Conservation (phyloP, 1,140 invertebrate genomes). For the Drosophila burlai region DNA sequence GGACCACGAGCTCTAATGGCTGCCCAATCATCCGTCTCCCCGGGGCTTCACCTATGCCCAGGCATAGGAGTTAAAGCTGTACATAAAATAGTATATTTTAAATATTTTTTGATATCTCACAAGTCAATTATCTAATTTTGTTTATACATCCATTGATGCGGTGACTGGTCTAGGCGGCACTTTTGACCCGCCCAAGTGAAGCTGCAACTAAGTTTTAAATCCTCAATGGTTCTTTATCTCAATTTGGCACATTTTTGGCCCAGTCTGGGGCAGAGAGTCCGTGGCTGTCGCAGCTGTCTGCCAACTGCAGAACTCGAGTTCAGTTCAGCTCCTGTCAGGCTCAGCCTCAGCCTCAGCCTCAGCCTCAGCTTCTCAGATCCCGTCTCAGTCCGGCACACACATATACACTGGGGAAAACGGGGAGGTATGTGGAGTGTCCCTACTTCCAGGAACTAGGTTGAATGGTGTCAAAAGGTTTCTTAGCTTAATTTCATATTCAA, state of each 20-base stretch:
- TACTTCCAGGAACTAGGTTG: background rate
- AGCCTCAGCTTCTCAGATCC: constrained; percentile 18
- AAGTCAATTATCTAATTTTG: background rate
- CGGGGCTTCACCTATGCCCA: background rate
- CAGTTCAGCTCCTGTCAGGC: constrained; percentile 44
- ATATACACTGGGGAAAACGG: constrained; percentile 9
- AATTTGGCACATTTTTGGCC: constrained; percentile 41
- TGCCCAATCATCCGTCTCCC: constrained; percentile 34
- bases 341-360: constrained; percentile 32
- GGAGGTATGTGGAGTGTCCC: background rate
- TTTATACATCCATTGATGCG: background rate
- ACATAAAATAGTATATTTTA: background rate
- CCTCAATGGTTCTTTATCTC: constrained; percentile 50
- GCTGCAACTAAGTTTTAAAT: constrained; percentile 23
- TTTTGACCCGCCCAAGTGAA: constrained; percentile 8
- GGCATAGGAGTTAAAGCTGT: background rate
- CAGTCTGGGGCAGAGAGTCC: constrained; percentile 21
- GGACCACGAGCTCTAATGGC: constrained; percentile 55
- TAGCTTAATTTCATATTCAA: constrained; percentile 1
- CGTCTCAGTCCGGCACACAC: constrained; percentile 14
- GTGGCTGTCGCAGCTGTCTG: constrained; percentile 35
- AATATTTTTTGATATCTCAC: background rate
- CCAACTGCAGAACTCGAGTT: constrained; percentile 41
- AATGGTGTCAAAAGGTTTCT: constrained; percentile 1
- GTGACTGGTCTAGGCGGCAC: background rate